Evolutionary conservation across 2,888 invertebrate species (phyloP).

Genomic region (Megastigmus dorsalis): DNA sequence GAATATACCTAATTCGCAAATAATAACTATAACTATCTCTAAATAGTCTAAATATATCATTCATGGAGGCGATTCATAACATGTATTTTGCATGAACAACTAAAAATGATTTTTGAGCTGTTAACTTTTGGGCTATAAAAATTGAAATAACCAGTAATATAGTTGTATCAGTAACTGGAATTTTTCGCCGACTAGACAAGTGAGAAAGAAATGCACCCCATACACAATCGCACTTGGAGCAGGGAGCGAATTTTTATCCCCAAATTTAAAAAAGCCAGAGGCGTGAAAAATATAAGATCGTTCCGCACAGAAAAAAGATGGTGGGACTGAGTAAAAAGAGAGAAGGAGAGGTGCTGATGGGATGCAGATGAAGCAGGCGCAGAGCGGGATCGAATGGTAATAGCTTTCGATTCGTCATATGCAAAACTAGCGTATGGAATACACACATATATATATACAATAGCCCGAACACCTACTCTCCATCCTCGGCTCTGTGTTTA

Average conservation of each 20-base stretch:
- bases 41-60: too few species aligned
- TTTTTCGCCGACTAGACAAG: too few species aligned
- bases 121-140: too few species aligned
- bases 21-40: too few species aligned
- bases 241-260: conserved; percentile 6
- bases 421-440: conserved; percentile 63
- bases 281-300: conserved; percentile 29
- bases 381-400: conserved; percentile 72
- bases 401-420: conserved; percentile 73
- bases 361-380: conserved; percentile 66
- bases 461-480: conserved; percentile 45
- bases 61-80: too few species aligned
- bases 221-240: not conserved
- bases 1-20: too few species aligned
- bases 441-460: conserved; percentile 27
- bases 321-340: not conserved
- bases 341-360: conserved; percentile 61
- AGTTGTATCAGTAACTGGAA: too few species aligned
- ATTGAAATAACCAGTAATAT: too few species aligned
- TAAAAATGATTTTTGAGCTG: too few species aligned
- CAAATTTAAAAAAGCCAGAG: conserved; percentile 41
- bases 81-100: too few species aligned
- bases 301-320: not conserved
- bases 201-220: not conserved
- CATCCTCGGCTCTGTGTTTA: conserved; percentile 51